A percentile compares a stretch with the other conserved stretches of the same genome.
Evolutionary conservation across 2,797 vertebrate genomes (phyloP).

Genomic region (Allobates femoralis): DNA sequence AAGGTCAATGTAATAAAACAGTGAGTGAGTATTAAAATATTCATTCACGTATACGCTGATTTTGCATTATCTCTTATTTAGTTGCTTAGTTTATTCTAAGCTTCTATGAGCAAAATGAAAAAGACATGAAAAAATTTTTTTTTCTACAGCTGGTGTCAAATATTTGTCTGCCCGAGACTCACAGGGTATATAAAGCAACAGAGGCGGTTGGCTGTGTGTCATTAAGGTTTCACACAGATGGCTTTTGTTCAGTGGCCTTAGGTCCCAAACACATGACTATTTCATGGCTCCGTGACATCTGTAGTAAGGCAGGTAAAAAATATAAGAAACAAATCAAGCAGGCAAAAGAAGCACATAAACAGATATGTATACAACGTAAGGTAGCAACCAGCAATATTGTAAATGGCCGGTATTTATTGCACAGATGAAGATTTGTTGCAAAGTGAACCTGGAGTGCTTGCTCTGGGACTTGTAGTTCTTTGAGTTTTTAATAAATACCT

Average conservation of each 20-base stretch:
- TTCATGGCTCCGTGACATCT: not conserved
- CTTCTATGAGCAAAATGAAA: not conserved
- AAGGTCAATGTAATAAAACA: slow-evolving; percentile 30
- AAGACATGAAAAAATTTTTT: not conserved
- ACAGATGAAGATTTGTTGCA: too few species aligned
- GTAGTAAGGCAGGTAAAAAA: not conserved
- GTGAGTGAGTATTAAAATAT: slow-evolving; percentile 30
- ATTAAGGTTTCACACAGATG: not conserved
- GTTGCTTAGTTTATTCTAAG: not conserved
- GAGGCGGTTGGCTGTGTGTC: not conserved
- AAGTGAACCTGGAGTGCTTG: too few species aligned
- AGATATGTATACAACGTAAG: too few species aligned
- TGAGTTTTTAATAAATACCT: too few species aligned
- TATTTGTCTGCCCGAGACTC: not conserved
- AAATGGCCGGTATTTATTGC: too few species aligned
- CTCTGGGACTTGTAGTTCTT: too few species aligned
- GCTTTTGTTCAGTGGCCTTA: not conserved
- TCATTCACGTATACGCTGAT: not conserved
- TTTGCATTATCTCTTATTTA: not conserved
- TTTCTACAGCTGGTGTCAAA: not conserved
- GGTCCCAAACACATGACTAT: not conserved
- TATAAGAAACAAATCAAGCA: too few species aligned
- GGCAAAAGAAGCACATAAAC: too few species aligned
- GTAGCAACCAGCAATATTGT: too few species aligned
- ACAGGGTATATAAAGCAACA: not conserved